These are phyloP conservation scores for Formica selysi DNA, from an alignment of 1,140 invertebrate genomes.

Conservation along the genomic window DNA sequence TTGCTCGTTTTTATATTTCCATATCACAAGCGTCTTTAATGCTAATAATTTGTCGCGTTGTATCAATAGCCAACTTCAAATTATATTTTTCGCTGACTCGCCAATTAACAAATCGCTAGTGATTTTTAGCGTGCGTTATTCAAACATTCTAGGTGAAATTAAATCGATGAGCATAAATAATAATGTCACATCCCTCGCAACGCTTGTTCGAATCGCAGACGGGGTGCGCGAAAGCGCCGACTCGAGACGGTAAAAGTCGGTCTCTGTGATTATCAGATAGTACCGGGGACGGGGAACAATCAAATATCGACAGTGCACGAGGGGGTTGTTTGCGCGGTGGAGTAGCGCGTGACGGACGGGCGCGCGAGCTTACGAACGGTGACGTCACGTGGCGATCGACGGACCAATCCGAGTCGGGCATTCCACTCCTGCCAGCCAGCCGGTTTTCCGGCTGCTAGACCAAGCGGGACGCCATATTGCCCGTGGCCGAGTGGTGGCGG, in stretches of 20 bases:
- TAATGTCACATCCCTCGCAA: neutral
- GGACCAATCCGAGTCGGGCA: slow-evolving; percentile 79
- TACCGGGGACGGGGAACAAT: slow-evolving; percentile 5
- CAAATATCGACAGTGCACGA: slow-evolving; percentile 45
- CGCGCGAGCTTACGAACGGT: slow-evolving; percentile 63
- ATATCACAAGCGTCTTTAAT: neutral
- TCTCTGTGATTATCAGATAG: neutral
- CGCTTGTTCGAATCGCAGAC: neutral
- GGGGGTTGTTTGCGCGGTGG: slow-evolving; percentile 69
- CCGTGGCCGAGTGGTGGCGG: slow-evolving; percentile 76
- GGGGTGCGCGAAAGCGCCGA: too few relatives aligned
- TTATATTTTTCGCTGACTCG: neutral
- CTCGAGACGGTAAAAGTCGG: neutral
- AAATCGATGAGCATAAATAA: neutral
- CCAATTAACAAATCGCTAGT: neutral
- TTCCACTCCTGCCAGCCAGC: slow-evolving; percentile 69
- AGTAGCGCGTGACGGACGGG: slow-evolving; percentile 67
- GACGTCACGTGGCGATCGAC: slow-evolving; percentile 70
- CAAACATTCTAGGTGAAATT: neutral
- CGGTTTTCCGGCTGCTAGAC: slow-evolving; percentile 82
- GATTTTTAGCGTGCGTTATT: neutral
- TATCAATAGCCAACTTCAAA: neutral
- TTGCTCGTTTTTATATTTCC: slow-evolving; percentile 8
- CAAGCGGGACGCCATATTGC: slow-evolving; percentile 83
- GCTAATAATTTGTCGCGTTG: neutral